Evolutionary conservation across 1,140 invertebrate genomes (phyloP).

Genomic region (Bilobella aurantiaca): DNA sequence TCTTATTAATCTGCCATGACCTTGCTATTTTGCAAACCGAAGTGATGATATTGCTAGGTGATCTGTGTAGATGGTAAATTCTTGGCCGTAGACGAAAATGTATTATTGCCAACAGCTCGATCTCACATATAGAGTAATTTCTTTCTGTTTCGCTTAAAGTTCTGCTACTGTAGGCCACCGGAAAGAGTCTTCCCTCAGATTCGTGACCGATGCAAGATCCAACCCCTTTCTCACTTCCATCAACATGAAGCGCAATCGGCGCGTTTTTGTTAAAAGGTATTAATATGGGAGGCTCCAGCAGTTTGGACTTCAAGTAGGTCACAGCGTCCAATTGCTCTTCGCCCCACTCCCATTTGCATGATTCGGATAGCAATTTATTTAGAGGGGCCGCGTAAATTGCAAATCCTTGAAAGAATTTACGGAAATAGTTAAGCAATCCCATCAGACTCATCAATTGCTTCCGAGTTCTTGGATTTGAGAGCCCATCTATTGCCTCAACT

Average conservation of each 20-base stretch:
- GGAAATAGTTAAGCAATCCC: neutral
- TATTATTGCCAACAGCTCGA: slow-evolving; percentile 41
- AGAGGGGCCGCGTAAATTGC: neutral
- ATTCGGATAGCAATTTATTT: neutral
- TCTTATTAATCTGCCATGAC: neutral
- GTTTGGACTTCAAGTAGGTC: neutral
- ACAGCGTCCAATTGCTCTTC: neutral
- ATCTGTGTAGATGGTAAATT: slow-evolving; percentile 45
- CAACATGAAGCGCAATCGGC: neutral
- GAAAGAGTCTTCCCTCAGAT: neutral
- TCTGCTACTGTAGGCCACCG: slow-evolving; percentile 42
- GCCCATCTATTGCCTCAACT: slow-evolving; percentile 9
- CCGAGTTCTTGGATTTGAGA: neutral
- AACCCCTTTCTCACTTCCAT: neutral
- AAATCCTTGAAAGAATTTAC: slow-evolving; percentile 3
- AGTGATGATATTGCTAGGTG: slow-evolving; percentile 35
- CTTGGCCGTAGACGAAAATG: slow-evolving; percentile 37
- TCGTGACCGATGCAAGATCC: neutral
- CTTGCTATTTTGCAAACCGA: neutral
- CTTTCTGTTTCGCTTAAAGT: slow-evolving; percentile 36
- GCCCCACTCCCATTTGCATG: neutral
- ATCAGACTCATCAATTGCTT: neutral
- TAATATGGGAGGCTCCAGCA: neutral
- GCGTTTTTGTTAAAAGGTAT: neutral
- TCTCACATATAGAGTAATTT: slow-evolving; percentile 39